Percentiles rank a stretch among this genome's conserved stretches.
Evolutionary conservation across 2,888 invertebrate species (phyloP).

Genomic region (Melangyna quadrimaculata): DNA sequence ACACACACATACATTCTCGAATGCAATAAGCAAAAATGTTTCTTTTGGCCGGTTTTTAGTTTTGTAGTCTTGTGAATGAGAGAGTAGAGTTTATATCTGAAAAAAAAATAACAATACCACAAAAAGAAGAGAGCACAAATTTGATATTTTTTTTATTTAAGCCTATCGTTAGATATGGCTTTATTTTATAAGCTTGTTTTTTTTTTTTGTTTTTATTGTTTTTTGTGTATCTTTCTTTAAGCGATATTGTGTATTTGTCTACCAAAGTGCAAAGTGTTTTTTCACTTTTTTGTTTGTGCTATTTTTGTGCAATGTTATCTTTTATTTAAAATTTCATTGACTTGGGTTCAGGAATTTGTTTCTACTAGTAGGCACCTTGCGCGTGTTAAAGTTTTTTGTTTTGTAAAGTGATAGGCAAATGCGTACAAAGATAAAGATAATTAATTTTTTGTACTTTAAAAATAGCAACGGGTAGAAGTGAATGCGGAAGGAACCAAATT

Average conservation of each 20-base stretch:
- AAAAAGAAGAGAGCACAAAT: conserved; percentile 38
- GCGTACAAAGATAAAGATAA: too few relatives aligned
- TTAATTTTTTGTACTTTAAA: too few relatives aligned
- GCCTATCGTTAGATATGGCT: conserved; percentile 30
- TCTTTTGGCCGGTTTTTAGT: conserved; percentile 60
- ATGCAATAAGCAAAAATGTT: not conserved
- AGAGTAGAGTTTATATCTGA: conserved; percentile 5
- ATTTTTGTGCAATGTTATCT: conserved; percentile 31
- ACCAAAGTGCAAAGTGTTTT: conserved; percentile 49
- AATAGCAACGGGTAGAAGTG: too few relatives aligned
- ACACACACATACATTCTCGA: conserved; percentile 24
- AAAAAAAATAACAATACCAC: not conserved
- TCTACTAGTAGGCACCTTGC: not conserved
- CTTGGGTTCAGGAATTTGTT: conserved; percentile 24
- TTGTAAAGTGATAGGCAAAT: too few relatives aligned
- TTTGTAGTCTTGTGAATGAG: conserved; percentile 50
- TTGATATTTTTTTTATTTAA: conserved; percentile 13
- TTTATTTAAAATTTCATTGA: conserved; percentile 34
- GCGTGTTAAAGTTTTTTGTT: too few relatives aligned
- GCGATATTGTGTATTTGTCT: conserved; percentile 23
- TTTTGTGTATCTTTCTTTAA: conserved; percentile 22
- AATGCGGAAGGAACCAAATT: not conserved
- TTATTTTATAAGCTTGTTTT: conserved; percentile 41
- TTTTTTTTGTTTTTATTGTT: conserved; percentile 6
- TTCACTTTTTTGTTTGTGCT: conserved; percentile 38